Conservation (phyloP, 2,888 invertebrate species). For the Salticus scenicus region DNA sequence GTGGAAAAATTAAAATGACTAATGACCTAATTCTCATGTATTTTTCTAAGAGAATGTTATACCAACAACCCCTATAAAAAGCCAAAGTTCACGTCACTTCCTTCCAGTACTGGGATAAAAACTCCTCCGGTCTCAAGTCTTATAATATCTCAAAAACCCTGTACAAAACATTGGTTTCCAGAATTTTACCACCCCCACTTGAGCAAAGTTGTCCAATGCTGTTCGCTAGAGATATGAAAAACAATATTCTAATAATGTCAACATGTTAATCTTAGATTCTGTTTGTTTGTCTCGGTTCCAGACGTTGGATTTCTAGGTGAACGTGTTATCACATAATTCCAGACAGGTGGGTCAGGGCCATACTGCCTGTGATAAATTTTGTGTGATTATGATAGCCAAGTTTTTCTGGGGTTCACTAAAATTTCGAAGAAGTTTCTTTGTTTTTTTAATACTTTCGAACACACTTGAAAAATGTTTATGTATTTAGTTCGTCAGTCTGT, state of each 20-base stretch:
- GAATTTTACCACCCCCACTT: not conserved
- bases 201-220: not conserved
- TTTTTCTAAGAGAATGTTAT: not conserved
- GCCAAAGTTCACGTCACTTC: not conserved
- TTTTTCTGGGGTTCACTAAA: not conserved
- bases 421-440: no score
- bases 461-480: no score
- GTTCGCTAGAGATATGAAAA: not conserved
- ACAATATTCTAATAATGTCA: constrained; percentile 17
- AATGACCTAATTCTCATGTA: not conserved
- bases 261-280: constrained; percentile 7
- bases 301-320: constrained; percentile 25
- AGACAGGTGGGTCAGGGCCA: constrained; percentile 22
- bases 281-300: not conserved
- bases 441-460: no score
- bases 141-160: not conserved
- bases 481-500: no score
- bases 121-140: not conserved
- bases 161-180: not conserved
- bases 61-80: not conserved
- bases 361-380: not conserved
- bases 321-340: not conserved
- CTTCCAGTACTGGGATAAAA: not conserved
- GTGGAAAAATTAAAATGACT: not conserved
- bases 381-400: not conserved